A percentile compares a stretch with the other conserved stretches of the same genome.
Conservation (phyloP, 2,888 invertebrate species). For the Aleiodes testaceus region DNA sequence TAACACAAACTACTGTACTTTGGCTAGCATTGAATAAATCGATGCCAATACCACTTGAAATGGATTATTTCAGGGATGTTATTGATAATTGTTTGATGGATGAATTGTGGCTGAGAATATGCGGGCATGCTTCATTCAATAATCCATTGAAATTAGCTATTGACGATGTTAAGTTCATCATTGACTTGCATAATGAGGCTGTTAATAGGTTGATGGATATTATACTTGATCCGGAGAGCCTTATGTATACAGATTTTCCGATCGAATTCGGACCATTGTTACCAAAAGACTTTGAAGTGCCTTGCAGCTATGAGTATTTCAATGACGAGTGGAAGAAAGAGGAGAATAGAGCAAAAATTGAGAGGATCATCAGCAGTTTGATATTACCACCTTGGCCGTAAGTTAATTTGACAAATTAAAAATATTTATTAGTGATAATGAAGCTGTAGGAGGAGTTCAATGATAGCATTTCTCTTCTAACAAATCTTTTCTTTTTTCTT, state of each 20-base stretch:
- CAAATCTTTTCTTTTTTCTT: slow-evolving; percentile 1
- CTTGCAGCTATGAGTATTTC: slow-evolving; percentile 81
- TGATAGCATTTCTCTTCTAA: too few relatives aligned
- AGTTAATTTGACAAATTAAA: slow-evolving; percentile 43
- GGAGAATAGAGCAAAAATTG: slow-evolving; percentile 74
- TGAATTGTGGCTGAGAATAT: slow-evolving; percentile 68
- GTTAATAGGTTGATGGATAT: slow-evolving; percentile 78
- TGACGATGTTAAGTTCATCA: slow-evolving; percentile 76
- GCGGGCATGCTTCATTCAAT: slow-evolving; percentile 62
- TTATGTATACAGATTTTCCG: slow-evolving; percentile 79
- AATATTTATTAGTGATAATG: neutral
- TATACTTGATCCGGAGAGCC: slow-evolving; percentile 77
- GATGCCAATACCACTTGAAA: slow-evolving; percentile 62
- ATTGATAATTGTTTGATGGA: slow-evolving; percentile 62
- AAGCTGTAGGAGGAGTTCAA: too few relatives aligned
- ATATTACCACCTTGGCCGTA: slow-evolving; percentile 75
- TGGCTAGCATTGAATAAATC: slow-evolving; percentile 67
- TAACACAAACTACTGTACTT: slow-evolving; percentile 61
- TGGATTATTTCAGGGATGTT: slow-evolving; percentile 61
- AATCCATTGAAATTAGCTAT: slow-evolving; percentile 68
- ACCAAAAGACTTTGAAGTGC: slow-evolving; percentile 75
- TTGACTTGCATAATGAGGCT: slow-evolving; percentile 80
- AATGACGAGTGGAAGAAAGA: slow-evolving; percentile 77
- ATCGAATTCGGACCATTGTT: slow-evolving; percentile 77
- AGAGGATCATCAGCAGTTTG: slow-evolving; percentile 75